Base-by-base conservation (phyloP, 2,888 invertebrate genomes). In the Dynastes hyllus region DNA sequence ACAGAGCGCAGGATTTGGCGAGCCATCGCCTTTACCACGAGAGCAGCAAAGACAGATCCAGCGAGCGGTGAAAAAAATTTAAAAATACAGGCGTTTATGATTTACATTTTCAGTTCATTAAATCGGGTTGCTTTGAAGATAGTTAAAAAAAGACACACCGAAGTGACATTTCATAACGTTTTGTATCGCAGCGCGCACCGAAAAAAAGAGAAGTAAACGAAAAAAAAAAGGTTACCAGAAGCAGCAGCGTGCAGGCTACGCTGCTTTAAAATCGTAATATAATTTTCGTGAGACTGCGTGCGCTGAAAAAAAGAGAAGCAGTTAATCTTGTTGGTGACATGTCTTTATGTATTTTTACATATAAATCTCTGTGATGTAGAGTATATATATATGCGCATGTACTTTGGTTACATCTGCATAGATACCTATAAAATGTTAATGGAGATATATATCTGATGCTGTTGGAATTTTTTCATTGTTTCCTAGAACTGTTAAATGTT, bases 101-200 rank as follows among this genome's bases (percentile, higher is more conserved):
- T 78, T 79, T 80, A 78, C 82, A 80, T 81, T 81, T 79, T 82
- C 80, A 79, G 79, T 79, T 82, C 82, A 80, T 81, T 82, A 82
- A 80, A 63, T 77, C 77, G 75, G 71, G 58, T 66, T 55, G 78
- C 82, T 82, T 82, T 82, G 82, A 82, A 77, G 81, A 76, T 67
- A 63, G 66, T 79, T 78, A 71, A 78, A 71, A 70, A 71, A 73
- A 71, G 40, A 73, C 37, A 71, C 37, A 58, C 53, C 55, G 71
- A 58, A 73, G 58, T 73, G 73, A 73, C 58, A 58, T 73, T 73
- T 73, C 73, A 73, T 73, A 73, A 73, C 58, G 58, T 73, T 73
- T 73, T 58, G 73, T 73, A 58, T 58, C 58, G 16, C 37, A 40
- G 22, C 61, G 13, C 61, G 29, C 53, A 53, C 51, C 37, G 50